phyloP scores from a whole-genome alignment of 2,888 invertebrate species.

The Parnassius orleans region DNA sequence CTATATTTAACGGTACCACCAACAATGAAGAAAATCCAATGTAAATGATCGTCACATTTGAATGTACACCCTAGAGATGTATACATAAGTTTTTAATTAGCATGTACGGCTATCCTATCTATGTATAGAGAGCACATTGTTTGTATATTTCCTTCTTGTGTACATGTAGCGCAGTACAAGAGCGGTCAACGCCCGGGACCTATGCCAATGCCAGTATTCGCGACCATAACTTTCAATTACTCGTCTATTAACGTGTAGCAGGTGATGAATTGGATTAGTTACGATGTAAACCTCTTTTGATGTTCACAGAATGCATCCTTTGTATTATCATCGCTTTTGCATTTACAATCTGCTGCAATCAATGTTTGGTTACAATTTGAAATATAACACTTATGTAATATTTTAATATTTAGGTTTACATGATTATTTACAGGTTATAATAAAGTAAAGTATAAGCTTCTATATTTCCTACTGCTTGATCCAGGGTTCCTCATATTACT shows the following conservation, averaged over 20 bases:
- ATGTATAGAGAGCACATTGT: constrained; percentile 14
- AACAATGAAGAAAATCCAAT: neutral
- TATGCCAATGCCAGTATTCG: constrained; percentile 69
- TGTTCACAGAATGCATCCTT: constrained; percentile 16
- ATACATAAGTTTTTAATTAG: constrained; percentile 12
- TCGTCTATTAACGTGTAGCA: constrained; percentile 32
- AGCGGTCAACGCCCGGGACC: constrained; percentile 61
- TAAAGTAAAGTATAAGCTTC: no score
- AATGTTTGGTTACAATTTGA: no score
- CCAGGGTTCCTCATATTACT: no score
- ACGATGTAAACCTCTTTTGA: constrained; percentile 26
- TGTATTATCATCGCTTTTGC: neutral
- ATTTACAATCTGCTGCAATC: neutral
- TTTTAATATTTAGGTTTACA: no score
- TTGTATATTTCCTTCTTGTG: constrained; percentile 18
- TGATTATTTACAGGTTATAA: no score
- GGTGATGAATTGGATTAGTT: constrained; percentile 31
- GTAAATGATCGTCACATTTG: neutral
- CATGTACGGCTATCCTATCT: neutral
- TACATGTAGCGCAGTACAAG: constrained; percentile 36
- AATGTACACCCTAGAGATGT: neutral
- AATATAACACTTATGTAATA: no score
- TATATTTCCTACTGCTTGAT: no score
- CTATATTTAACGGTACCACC: constrained; percentile 10
- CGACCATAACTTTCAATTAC: constrained; percentile 51